Evolutionary conservation across 2,888 invertebrate species (phyloP).

Genomic region (Bimastos eiseni): DNA sequence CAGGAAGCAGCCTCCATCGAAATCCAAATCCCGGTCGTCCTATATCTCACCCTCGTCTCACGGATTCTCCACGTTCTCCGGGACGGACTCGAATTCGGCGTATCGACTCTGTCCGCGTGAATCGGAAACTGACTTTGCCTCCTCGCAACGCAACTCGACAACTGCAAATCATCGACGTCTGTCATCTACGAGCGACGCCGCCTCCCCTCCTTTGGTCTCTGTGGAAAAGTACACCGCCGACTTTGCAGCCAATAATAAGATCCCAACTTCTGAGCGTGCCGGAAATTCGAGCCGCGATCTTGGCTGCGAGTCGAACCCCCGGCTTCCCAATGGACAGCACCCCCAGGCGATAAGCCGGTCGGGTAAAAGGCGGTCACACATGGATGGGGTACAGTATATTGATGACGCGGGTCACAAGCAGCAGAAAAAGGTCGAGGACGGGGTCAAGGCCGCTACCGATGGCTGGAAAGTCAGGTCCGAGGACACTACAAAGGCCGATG

Average conservation of each 20-base stretch:
- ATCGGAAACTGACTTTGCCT: neutral
- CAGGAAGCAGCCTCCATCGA: neutral
- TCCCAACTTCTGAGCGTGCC: neutral
- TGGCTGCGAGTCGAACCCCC: neutral
- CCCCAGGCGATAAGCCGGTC: neutral
- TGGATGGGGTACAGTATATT: neutral
- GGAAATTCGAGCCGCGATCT: neutral
- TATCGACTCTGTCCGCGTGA: neutral
- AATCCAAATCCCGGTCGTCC: neutral
- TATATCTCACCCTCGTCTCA: neutral
- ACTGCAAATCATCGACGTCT: neutral
- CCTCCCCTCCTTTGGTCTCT: neutral
- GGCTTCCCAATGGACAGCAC: conserved; percentile 9
- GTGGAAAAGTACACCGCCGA: neutral
- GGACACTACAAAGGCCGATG: neutral
- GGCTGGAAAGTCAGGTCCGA: neutral
- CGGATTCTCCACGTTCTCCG: neutral
- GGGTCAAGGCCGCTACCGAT: neutral
- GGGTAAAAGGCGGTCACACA: neutral
- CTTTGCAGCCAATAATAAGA: neutral
- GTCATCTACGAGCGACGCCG: neutral
- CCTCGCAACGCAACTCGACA: neutral
- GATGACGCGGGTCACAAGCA: neutral
- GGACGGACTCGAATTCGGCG: neutral
- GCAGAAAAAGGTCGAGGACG: neutral